A percentile compares a stretch with the other conserved stretches of the same genome.
These are phyloP conservation scores for Paedocypris sp. DNA, from an alignment of 2,113 vertebrate genomes.

Conservation along the genomic window DNA sequence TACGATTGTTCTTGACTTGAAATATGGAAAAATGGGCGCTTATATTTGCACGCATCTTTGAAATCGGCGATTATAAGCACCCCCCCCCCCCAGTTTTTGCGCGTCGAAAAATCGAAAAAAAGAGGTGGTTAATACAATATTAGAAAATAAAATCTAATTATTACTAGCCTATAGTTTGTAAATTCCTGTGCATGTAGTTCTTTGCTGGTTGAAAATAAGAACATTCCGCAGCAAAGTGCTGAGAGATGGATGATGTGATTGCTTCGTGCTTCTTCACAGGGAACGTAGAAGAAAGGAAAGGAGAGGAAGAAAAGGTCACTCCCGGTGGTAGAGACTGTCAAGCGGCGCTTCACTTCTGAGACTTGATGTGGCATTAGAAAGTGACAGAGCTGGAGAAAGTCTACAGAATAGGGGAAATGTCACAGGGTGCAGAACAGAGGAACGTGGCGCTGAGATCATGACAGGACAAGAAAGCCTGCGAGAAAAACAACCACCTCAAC, in stretches of 20 bases:
- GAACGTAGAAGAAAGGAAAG: not conserved
- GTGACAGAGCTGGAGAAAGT: constrained; percentile 26
- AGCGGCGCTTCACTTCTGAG: constrained; percentile 12
- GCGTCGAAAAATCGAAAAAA: no score
- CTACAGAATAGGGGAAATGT: constrained; percentile 29
- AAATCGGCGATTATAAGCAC: no score
- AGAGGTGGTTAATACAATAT: no score
- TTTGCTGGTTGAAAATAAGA: no score
- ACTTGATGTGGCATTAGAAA: constrained; percentile 25
- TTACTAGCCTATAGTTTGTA: no score
- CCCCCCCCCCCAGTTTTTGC: no score
- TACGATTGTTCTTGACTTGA: no score
- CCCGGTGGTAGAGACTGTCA: constrained; percentile 28
- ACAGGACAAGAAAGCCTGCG: not conserved
- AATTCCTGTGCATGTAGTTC: no score
- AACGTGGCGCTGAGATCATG: not conserved
- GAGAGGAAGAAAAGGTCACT: constrained; percentile 30
- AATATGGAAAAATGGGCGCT: no score
- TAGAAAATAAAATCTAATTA: no score
- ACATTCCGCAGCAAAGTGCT: constrained; percentile 1
- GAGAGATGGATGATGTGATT: constrained; percentile 3
- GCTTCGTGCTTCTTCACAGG: constrained; percentile 2
- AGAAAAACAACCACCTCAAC: not conserved
- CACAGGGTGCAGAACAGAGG: constrained; percentile 7
- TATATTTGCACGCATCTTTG: no score